Evolutionary conservation across 2,888 invertebrate genomes (phyloP).

Genomic region (Pristionchus japonicus): DNA sequence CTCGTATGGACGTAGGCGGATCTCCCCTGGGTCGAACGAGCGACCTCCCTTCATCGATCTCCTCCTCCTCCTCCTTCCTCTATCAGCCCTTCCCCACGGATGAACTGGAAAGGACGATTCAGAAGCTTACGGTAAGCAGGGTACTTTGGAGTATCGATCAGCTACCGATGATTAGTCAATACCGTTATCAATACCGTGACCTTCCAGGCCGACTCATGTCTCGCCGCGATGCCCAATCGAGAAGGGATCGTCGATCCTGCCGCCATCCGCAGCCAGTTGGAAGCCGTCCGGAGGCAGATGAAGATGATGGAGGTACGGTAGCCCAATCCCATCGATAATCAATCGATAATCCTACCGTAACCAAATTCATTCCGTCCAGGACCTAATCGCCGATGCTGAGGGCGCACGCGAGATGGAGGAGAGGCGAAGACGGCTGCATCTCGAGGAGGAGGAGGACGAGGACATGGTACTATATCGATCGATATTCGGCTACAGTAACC

Average conservation of each 20-base stretch:
- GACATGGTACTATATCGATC: not conserved
- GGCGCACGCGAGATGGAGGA: conserved; percentile 48
- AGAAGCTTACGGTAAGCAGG: conserved; percentile 56
- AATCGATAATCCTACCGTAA: not conserved
- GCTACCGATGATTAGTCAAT: no score
- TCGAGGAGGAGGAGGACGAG: conserved; percentile 41
- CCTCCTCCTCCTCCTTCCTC: conserved; percentile 61
- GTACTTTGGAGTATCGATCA: no score
- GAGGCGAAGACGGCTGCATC: not conserved
- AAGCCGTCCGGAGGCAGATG: conserved; percentile 34
- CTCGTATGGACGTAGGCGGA: not conserved
- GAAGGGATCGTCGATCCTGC: conserved; percentile 59
- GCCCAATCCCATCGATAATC: not conserved
- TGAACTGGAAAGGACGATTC: conserved; percentile 55
- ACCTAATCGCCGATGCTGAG: conserved; percentile 55
- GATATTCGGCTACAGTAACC: not conserved
- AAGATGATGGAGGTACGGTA: conserved; percentile 44
- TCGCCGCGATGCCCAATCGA: conserved; percentile 56
- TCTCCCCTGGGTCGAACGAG: conserved; percentile 19
- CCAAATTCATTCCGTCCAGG: conserved; percentile 47
- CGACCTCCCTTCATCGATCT: conserved; percentile 60
- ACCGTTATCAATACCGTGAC: no score
- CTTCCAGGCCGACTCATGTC: conserved; percentile 56
- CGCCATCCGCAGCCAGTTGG: conserved; percentile 48
- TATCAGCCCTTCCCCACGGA: conserved; percentile 52